These are phyloP conservation scores for Colius striatus DNA, from an alignment of 2,113 vertebrate genomes.

Conservation along the genomic window DNA sequence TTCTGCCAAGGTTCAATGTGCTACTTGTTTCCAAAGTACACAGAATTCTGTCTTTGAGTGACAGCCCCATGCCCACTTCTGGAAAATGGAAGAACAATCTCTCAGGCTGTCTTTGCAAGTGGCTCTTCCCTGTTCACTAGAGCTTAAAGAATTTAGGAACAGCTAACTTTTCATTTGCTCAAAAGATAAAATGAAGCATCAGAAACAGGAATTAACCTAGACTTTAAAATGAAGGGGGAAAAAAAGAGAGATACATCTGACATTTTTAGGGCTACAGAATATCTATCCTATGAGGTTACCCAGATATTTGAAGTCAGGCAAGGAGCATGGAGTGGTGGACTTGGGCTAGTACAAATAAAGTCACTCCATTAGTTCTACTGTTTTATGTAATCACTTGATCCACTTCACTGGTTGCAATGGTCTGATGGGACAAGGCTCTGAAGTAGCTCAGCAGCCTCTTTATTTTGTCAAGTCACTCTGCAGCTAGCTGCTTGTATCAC, in stretches of 20 bases:
- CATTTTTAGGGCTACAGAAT: neutral
- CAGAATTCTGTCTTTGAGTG: neutral
- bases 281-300: neutral
- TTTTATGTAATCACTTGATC: neutral
- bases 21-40: neutral
- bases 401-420: neutral
- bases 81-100: neutral
- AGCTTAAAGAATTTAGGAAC: neutral
- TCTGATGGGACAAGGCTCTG: neutral
- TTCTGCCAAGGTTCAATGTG: neutral
- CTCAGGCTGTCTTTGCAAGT: neutral
- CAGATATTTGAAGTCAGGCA: neutral
- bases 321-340: neutral
- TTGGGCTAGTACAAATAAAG: neutral
- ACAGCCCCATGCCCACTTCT: neutral
- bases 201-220: neutral
- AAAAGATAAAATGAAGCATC: neutral
- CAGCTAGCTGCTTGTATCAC: neutral
- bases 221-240: neutral
- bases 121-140: neutral
- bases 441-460: neutral
- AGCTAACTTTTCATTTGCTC: neutral
- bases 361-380: neutral
- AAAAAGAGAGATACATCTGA: neutral
- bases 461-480: conserved; percentile 13